Percentiles rank a stretch among this genome's conserved stretches.
phyloP scores from a whole-genome alignment of 2,888 invertebrate species.

The Leptarthrus brevirostris region DNA sequence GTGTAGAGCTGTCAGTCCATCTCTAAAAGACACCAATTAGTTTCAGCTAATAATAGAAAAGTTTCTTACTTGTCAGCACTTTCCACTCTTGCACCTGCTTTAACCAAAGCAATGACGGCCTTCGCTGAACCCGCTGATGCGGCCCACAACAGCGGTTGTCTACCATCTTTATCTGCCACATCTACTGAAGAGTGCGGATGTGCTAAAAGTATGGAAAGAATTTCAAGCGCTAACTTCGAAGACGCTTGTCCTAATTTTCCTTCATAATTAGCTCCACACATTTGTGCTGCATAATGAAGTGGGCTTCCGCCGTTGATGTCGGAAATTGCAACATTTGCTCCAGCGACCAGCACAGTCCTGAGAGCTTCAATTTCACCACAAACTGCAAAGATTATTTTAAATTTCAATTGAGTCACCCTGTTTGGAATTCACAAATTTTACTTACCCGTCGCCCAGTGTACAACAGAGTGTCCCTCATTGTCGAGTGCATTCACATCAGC shows the following conservation, averaged over 20 bases:
- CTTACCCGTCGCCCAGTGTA: slow-evolving; percentile 98
- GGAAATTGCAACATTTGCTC: slow-evolving; percentile 87
- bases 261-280: slow-evolving; percentile 86
- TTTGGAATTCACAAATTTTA: slow-evolving; percentile 22
- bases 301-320: slow-evolving; percentile 97
- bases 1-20: slow-evolving; percentile 94
- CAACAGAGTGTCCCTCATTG: slow-evolving; percentile 92
- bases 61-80: slow-evolving; percentile 78
- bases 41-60: neutral
- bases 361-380: slow-evolving; percentile 93
- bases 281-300: slow-evolving; percentile 96
- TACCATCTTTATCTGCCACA: slow-evolving; percentile 89
- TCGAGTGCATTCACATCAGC: slow-evolving; percentile 92
- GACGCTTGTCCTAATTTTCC: slow-evolving; percentile 66
- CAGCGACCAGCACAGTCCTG: slow-evolving; percentile 84
- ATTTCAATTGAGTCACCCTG: too few species aligned
- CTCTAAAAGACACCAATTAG: slow-evolving; percentile 71
- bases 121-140: slow-evolving; percentile 95
- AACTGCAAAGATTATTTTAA: slow-evolving; percentile 71
- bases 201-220: slow-evolving; percentile 83
- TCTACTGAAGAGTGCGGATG: slow-evolving; percentile 84
- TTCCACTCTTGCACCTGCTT: slow-evolving; percentile 86
- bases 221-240: slow-evolving; percentile 68
- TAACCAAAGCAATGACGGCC: slow-evolving; percentile 88
- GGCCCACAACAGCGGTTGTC: slow-evolving; percentile 97